Conservation (phyloP, 1,140 invertebrate species). For the Dolichoris vasculosae region DNA sequence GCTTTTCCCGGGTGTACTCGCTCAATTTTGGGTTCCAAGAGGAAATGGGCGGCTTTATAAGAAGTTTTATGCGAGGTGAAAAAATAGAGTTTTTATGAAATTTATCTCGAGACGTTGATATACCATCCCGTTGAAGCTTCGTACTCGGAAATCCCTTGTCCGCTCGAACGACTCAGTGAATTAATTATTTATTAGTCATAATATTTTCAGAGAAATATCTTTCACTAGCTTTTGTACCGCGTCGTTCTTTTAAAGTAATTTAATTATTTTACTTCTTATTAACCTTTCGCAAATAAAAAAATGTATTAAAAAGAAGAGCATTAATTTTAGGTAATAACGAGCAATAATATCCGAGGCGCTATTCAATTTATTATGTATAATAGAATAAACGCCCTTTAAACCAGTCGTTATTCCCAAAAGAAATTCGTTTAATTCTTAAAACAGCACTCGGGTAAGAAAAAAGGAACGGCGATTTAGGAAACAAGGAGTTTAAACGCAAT, state of each 20-base stretch:
- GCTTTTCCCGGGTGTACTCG: background rate
- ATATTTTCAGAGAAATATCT: background rate
- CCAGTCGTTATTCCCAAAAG: background rate
- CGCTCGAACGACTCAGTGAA: background rate
- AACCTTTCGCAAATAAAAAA: background rate
- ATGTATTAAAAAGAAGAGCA: background rate
- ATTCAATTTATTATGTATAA: background rate
- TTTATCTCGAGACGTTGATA: background rate
- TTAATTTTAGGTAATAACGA: background rate
- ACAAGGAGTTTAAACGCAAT: background rate
- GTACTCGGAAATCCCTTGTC: background rate
- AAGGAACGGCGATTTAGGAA: background rate
- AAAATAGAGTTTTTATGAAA: constrained; percentile 17
- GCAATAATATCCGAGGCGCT: background rate
- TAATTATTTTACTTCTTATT: background rate
- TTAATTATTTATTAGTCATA: background rate
- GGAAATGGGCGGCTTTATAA: background rate
- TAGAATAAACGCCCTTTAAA: background rate
- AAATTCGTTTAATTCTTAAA: background rate
- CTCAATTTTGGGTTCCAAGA: background rate
- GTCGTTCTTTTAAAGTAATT: background rate
- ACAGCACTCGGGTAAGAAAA: background rate
- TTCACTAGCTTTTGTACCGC: background rate
- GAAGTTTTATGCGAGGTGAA: background rate
- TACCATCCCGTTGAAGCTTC: background rate